Percentiles rank a stretch among this genome's conserved stretches.
These are phyloP conservation scores for Fopius arisanus DNA, from an alignment of 1,140 invertebrate species.

Conservation along the genomic window DNA sequence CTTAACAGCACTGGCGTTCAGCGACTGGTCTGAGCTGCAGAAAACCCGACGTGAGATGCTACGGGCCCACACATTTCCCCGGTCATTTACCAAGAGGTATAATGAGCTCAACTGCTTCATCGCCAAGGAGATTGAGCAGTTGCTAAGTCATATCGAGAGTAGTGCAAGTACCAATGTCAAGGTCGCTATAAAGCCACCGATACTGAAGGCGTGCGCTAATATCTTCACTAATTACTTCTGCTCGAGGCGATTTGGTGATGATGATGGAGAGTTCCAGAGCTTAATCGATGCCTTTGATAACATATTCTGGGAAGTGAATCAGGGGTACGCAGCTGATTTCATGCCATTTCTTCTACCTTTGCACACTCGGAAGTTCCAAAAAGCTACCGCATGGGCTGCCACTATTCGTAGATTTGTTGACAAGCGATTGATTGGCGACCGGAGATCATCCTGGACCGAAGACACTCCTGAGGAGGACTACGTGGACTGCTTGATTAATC, in stretches of 20 bases:
- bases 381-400: slow-evolving; percentile 73
- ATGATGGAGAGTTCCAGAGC: slow-evolving; percentile 71
- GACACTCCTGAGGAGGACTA: slow-evolving; percentile 66
- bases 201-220: slow-evolving; percentile 79
- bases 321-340: slow-evolving; percentile 88
- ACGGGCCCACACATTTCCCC: slow-evolving; percentile 78
- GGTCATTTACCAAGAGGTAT: slow-evolving; percentile 75
- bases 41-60: slow-evolving; percentile 80
- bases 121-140: slow-evolving; percentile 67
- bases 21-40: slow-evolving; percentile 86
- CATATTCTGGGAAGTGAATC: slow-evolving; percentile 91
- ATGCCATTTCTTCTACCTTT: slow-evolving; percentile 83
- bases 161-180: slow-evolving; percentile 44
- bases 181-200: slow-evolving; percentile 67
- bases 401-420: slow-evolving; percentile 80
- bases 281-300: slow-evolving; percentile 80
- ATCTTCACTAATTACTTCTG: slow-evolving; percentile 89
- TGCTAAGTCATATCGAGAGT: slow-evolving; percentile 66
- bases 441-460: slow-evolving; percentile 67
- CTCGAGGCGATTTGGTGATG: slow-evolving; percentile 74
- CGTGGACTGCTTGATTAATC: slow-evolving; percentile 78
- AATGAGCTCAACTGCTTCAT: slow-evolving; percentile 73
- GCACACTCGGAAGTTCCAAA: slow-evolving; percentile 74
- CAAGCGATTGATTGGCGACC: slow-evolving; percentile 73
- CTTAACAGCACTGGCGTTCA: slow-evolving; percentile 81